phyloP scores from a whole-genome alignment of 1,140 invertebrate species.

The Scaptomyza hsui region DNA sequence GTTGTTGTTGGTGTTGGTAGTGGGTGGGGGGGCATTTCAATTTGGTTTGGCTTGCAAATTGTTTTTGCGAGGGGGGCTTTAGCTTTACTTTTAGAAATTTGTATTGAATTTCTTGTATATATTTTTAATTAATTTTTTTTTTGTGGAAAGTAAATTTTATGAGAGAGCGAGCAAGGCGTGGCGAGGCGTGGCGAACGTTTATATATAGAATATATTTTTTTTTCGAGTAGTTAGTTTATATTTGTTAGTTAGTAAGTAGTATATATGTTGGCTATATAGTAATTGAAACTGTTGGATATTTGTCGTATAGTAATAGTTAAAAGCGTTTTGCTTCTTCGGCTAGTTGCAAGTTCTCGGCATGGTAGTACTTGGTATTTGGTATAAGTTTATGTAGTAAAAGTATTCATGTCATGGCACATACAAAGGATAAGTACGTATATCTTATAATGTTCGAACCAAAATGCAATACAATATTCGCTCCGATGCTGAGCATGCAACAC shows the following conservation, averaged over 20 bases:
- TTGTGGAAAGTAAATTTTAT: slow-evolving; percentile 49
- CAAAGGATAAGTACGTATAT: slow-evolving; percentile 32
- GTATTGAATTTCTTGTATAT: slow-evolving; percentile 12
- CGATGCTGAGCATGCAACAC: slow-evolving; percentile 40
- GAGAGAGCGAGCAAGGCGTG: slow-evolving; percentile 74
- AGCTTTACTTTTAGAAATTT: slow-evolving; percentile 51
- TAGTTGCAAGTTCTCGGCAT: slow-evolving; percentile 49
- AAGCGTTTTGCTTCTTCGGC: slow-evolving; percentile 42
- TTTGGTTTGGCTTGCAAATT: slow-evolving; percentile 57
- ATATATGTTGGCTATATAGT: slow-evolving; percentile 40
- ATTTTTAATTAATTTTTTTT: slow-evolving; percentile 14
- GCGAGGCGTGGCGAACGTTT: slow-evolving; percentile 61
- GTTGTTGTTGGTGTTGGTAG: slow-evolving; percentile 39
- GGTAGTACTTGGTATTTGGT: slow-evolving; percentile 26
- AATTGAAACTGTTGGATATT: slow-evolving; percentile 39
- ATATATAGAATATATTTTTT: slow-evolving; percentile 20
- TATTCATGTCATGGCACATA: slow-evolving; percentile 24
- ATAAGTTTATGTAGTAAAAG: slow-evolving; percentile 14
- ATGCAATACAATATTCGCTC: slow-evolving; percentile 58
- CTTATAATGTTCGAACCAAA: slow-evolving; percentile 37
- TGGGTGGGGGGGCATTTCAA: slow-evolving; percentile 61
- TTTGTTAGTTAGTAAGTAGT: slow-evolving; percentile 32
- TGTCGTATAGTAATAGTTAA: slow-evolving; percentile 40
- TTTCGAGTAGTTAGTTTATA: slow-evolving; percentile 51
- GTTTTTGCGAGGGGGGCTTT: slow-evolving; percentile 51